Evolutionary conservation across 1,140 invertebrate genomes (phyloP), one percentile per base, ranked within the genome.

Genomic region (Dendrolimus kikuchii): DNA sequence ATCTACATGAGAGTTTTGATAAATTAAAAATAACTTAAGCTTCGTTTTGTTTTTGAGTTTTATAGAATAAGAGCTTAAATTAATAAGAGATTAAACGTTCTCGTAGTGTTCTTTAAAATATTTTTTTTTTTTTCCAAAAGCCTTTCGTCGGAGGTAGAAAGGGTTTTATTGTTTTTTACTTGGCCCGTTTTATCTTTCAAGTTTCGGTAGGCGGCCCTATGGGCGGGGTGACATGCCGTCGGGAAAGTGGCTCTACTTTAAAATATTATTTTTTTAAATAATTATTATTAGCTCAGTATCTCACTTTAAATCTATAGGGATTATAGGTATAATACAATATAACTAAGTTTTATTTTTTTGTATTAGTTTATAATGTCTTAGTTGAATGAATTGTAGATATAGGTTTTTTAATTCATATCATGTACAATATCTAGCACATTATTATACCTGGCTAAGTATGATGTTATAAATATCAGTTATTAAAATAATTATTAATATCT

Each of bases 121-220:
- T 8, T 47, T 47, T 40, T 53, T 8, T 47, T 47, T 40, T 53
- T 53, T 53, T 46, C 44, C 39, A 74, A 72, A 56, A 64, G 64
- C 67, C 74, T 72, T 75, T 66, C 51, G 68, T 71, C 52, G 63
- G 67, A 69, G 71, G 68, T 64, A 60, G 62, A 74, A 74, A 68
- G 59, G 67, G 57, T 78, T 77, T 82, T 79, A 76, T 79, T 79
- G 71, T 74, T 79, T 81, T 84, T 81, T 75, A 60, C 57, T 57
- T 60, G 50, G 59, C 54, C 53, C 62, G 59, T 75, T 80, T 78
- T 74, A 75, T 74, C 64, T 66, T 42, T 72, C 65, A 63, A 67
- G 67, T 74, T 84, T 81, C 81, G 78, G 78, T 81, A 80, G 81
- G 81, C 81, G 81, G 72, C 49, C 48, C 38, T 44, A 55, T 67